These are phyloP conservation scores for Brachionus rubens DNA, from an alignment of 1,140 invertebrate genomes.

Conservation along the genomic window DNA sequence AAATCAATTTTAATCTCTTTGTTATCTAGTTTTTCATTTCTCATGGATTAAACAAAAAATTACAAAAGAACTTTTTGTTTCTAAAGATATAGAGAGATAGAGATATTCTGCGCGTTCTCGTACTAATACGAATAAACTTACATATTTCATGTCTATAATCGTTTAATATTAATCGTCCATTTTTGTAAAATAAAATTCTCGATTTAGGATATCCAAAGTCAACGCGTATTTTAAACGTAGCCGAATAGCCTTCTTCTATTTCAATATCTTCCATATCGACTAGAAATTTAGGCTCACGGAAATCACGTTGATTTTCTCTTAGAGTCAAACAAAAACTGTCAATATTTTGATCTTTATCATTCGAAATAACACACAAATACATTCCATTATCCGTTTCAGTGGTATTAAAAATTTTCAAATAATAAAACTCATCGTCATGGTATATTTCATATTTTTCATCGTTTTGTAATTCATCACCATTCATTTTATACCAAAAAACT, in stretches of 20 bases:
- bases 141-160: background rate
- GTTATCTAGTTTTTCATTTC: background rate
- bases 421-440: background rate
- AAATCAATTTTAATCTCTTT: background rate
- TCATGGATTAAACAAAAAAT: background rate
- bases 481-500: conserved; percentile 24
- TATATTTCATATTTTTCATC: conserved; percentile 36
- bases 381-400: background rate
- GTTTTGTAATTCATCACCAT: conserved; percentile 21
- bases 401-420: background rate
- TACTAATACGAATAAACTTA: background rate
- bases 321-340: background rate
- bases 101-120: background rate
- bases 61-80: background rate
- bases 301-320: background rate
- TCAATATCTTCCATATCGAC: background rate
- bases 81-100: background rate
- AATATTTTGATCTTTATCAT: conserved; percentile 17
- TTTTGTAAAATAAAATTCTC: background rate
- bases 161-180: background rate
- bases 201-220: conserved; percentile 17
- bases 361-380: conserved; percentile 11
- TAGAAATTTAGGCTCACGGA: background rate
- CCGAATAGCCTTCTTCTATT: background rate
- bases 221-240: background rate